These are phyloP conservation scores for Prunella fulvescens DNA, from an alignment of 2,113 vertebrate genomes.

Conservation along the genomic window DNA sequence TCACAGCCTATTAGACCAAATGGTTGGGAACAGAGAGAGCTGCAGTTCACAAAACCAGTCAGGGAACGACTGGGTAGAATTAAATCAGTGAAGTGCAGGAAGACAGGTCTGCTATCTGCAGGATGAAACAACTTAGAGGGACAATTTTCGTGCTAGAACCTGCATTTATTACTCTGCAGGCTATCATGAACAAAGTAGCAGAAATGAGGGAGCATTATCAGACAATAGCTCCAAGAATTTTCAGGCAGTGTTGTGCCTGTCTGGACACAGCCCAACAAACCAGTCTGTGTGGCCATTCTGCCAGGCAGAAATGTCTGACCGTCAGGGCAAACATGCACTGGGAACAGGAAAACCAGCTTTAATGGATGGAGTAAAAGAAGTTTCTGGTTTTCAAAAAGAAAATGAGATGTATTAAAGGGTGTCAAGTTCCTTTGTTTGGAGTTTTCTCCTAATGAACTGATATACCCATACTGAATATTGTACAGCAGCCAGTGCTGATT, in stretches of 20 bases:
- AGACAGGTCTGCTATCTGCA: not conserved
- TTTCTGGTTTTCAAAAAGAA: not conserved
- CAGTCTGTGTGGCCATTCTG: not conserved
- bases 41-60: not conserved
- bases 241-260: not conserved
- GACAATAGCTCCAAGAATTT: not conserved
- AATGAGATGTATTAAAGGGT: not conserved
- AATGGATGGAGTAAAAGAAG: not conserved
- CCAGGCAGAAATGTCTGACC: not conserved
- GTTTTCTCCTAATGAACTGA: not conserved
- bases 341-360: not conserved
- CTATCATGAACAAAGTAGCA: not conserved
- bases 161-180: not conserved
- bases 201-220: not conserved
- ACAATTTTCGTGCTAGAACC: not conserved
- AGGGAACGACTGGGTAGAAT: not conserved
- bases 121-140: not conserved
- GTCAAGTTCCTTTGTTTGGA: not conserved
- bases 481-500: not conserved
- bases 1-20: not conserved
- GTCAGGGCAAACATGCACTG: not conserved
- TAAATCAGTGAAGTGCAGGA: not conserved
- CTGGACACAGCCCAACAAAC: not conserved
- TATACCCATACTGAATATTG: not conserved
- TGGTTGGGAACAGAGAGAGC: not conserved